A percentile compares a stretch with the other conserved stretches of the same genome.
These are phyloP conservation scores for Chauna torquata DNA, from an alignment of 2,113 vertebrate genomes.

Conservation along the genomic window DNA sequence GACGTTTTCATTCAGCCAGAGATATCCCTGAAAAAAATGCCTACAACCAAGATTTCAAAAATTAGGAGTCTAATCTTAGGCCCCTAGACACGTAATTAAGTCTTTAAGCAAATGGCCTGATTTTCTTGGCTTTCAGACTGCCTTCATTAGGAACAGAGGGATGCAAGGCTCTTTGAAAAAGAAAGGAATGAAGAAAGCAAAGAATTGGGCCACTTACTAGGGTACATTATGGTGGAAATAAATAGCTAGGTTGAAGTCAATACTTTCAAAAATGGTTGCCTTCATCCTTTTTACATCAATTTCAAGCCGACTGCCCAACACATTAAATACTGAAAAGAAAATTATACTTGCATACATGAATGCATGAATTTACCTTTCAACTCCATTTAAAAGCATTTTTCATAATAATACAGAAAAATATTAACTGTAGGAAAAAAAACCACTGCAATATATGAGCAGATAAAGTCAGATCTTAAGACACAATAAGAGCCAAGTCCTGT, in stretches of 20 bases:
- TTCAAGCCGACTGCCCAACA: background rate
- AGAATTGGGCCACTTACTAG: background rate
- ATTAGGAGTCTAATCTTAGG: background rate
- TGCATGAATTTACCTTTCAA: background rate
- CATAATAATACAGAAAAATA: background rate
- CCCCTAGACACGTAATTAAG: background rate
- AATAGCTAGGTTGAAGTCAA: background rate
- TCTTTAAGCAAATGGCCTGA: background rate
- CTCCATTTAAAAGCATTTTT: background rate
- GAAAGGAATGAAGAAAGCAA: background rate
- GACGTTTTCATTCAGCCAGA: background rate
- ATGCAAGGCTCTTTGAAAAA: background rate
- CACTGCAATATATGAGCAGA: background rate
- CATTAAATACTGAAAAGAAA: background rate
- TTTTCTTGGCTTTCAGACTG: background rate
- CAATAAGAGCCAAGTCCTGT: background rate
- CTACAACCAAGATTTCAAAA: background rate
- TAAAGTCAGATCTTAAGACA: background rate
- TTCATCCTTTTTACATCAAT: background rate
- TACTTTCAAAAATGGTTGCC: background rate
- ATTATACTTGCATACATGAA: background rate
- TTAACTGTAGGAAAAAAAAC: background rate
- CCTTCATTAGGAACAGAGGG: background rate
- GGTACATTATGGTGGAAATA: background rate
- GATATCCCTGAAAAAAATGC: background rate